Conservation (phyloP, 2,113 vertebrate species). For the Bubalus kerabau region DNA sequence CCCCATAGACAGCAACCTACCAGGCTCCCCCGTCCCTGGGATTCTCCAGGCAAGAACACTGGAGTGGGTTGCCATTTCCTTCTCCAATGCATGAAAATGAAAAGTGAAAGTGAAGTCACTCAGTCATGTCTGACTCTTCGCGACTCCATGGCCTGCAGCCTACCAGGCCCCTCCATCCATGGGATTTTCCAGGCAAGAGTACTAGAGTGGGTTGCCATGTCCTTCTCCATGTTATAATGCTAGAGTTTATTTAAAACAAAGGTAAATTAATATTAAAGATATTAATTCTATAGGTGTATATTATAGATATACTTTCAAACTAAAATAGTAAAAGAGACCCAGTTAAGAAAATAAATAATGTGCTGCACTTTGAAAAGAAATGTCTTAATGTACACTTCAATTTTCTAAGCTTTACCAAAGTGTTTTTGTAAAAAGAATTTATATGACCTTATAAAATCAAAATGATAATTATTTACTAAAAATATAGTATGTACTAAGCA, state of each 20-base stretch:
- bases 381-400: not conserved
- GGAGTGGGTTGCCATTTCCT: not conserved
- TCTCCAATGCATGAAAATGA: not conserved
- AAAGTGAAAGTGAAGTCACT: no score
- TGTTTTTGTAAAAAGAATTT: not conserved
- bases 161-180: accelerated
- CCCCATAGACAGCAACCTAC: not conserved
- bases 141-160: accelerated
- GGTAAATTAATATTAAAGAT: not conserved
- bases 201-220: not conserved
- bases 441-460: not conserved
- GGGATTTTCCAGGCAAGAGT: not conserved
- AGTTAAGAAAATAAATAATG: not conserved
- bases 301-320: not conserved
- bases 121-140: no score
- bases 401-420: not conserved
- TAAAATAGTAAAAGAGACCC: not conserved
- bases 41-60: not conserved
- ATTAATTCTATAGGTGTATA: not conserved
- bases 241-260: not conserved
- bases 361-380: slow-evolving; percentile 5
- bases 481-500: not conserved
- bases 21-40: not conserved
- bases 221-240: not conserved
- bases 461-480: not conserved